Conservation (phyloP, 2,888 invertebrate genomes). For the Tethea ocularis region DNA sequence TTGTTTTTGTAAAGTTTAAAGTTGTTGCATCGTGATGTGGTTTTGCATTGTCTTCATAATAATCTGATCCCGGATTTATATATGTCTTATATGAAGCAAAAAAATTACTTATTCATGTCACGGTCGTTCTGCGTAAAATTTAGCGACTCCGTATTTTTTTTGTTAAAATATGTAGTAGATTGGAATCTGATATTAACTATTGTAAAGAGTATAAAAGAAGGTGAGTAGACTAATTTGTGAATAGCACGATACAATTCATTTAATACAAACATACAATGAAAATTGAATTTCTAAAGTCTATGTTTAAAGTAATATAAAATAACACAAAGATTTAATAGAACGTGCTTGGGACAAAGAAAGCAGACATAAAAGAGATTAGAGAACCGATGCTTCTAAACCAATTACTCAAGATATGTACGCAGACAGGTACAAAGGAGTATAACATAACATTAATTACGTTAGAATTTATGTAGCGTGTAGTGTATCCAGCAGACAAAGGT, state of each 20-base stretch:
- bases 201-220: no score
- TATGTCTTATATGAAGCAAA: background rate
- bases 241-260: no score
- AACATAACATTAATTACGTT: conserved; percentile 28
- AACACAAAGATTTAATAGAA: background rate
- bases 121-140: background rate
- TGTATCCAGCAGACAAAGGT: conserved; percentile 51
- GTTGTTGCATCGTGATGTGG: background rate
- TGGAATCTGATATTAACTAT: no score
- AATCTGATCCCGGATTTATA: background rate
- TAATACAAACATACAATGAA: no score
- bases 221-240: no score
- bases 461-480: conserved; percentile 31
- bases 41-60: background rate
- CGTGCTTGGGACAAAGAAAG: conserved; percentile 4
- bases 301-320: background rate
- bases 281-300: background rate
- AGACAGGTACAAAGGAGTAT: conserved; percentile 31
- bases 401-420: conserved; percentile 34
- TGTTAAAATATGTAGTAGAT: no score
- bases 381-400: conserved; percentile 37
- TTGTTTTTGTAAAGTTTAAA: background rate
- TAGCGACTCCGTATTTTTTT: no score
- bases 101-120: background rate
- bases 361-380: conserved; percentile 1